Evolutionary conservation across 2,797 vertebrate genomes (phyloP), one percentile per base, ranked within the genome.

Genomic region (Bryconaethiops microstoma): DNA sequence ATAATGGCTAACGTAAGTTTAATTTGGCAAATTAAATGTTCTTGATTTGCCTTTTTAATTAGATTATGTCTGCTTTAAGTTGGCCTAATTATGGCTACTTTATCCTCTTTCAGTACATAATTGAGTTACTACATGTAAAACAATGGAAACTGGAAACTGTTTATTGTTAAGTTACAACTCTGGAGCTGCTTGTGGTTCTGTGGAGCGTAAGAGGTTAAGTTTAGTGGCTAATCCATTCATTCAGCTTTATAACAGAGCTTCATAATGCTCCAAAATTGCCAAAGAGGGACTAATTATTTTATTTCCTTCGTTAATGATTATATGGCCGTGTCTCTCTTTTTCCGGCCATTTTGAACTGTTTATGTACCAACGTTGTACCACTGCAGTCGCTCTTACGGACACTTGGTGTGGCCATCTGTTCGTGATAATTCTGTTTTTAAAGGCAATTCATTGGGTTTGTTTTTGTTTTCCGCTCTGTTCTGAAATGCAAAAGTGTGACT

Each of bases 391-490:
- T 12, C 10, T 21, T 9, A 21, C 74, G n/a, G 3, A 21, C 8
- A 35, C 60, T 83, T 78, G 82, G 74, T 71, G 75, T 54, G 57
- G 69, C 72, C 80, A 85, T 88, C 81, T 83, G 84, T 83, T 85
- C 78, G 73, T 84, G 76, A 65, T 83, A 82, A 84, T 79, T 42
- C 48, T 82, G 45, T 77, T 84, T 68, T 78, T 82, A 85, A 57
- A 81, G 74, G 39, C 71, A 70, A 82, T 88, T 82, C 79, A 82
- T 87, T 77, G 52, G 25, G 48, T 70, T 82, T 83, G 76, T 59
- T 88, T 85, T 83, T 82, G 54, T 82, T 83, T 84, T 84, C 50
- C 70, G 74, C 77, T 75, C 83, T 80, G 62, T 74, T 82, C 65
- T 68, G 74, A 79, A 78, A 84, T 84, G 82, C 62, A 76, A 85